A percentile compares a stretch with the other conserved stretches of the same genome.
These are phyloP conservation scores for Cliona cf. orientalis DNA, from an alignment of 37 sponge, comb jelly and placozoan species.

Conservation along the genomic window DNA sequence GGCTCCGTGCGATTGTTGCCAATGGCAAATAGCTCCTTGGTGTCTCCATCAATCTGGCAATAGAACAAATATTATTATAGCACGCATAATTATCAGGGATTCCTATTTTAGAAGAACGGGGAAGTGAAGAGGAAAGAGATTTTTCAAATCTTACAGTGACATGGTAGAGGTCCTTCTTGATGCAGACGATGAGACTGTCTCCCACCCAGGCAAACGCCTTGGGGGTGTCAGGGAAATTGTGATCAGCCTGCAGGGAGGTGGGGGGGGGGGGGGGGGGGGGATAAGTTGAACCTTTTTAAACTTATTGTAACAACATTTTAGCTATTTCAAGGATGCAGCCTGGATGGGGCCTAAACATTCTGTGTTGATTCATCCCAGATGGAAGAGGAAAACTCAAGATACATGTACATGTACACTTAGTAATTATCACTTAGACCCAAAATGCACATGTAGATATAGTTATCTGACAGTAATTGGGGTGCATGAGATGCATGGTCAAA, in stretches of 20 bases:
- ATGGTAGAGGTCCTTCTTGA: conserved; percentile 48
- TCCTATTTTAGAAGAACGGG: not conserved
- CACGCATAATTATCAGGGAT: not conserved
- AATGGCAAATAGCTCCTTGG: conserved; percentile 64
- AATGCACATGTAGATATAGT: no score
- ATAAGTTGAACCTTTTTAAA: no score
- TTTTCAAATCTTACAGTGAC: conserved; percentile 26
- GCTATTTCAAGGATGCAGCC: no score
- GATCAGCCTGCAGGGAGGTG: conserved; percentile 21
- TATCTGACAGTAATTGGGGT: no score
- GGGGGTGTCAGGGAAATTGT: conserved; percentile 53
- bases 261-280: not conserved
- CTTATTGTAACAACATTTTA: no score
- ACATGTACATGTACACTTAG: no score
- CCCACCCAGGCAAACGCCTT: conserved; percentile 53
- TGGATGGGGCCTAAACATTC: no score
- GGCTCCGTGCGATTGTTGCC: conserved; percentile 59
- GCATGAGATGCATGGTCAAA: no score
- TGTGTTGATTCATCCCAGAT: no score
- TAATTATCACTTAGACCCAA: no score
- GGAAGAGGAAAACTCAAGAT: no score
- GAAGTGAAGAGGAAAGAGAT: not conserved
- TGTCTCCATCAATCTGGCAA: conserved; percentile 52
- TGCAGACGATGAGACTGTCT: conserved; percentile 47
- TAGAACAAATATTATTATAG: not conserved